Conservation (phyloP, 2,888 invertebrate genomes). For the Cheilosia grossa region DNA sequence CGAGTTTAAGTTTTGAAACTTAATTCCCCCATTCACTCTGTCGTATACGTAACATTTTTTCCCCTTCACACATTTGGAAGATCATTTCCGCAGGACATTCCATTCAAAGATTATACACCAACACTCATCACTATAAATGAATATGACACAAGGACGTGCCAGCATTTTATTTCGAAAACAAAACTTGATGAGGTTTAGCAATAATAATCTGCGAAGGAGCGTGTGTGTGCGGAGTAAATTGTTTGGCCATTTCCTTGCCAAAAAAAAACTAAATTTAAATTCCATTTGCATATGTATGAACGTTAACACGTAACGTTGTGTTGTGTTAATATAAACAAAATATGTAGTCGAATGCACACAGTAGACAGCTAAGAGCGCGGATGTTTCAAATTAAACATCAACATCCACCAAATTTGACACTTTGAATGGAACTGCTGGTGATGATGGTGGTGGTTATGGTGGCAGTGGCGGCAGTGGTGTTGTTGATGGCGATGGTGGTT, state of each 20-base stretch:
- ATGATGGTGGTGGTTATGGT: not conserved
- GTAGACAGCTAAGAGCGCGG: constrained; percentile 7
- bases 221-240: not conserved
- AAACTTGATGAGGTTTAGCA: not conserved
- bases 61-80: not conserved
- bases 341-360: constrained; percentile 2
- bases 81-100: not conserved
- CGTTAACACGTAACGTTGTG: not conserved
- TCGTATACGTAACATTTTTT: constrained; percentile 1
- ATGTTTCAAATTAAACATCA: constrained; percentile 52
- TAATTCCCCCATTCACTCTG: not conserved
- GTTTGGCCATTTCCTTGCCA: constrained; percentile 3
- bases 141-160: not conserved
- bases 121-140: not conserved
- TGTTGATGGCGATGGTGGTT: no score
- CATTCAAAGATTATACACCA: not conserved
- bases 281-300: not conserved
- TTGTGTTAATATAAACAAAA: not conserved
- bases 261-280: constrained; percentile 2
- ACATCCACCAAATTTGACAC: constrained; percentile 55
- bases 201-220: not conserved
- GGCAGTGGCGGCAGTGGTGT: not conserved
- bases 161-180: not conserved
- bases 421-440: constrained; percentile 38
- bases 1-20: not conserved